Base-by-base conservation (phyloP, 1,140 invertebrate genomes). In the Lucilia sericata region DNA sequence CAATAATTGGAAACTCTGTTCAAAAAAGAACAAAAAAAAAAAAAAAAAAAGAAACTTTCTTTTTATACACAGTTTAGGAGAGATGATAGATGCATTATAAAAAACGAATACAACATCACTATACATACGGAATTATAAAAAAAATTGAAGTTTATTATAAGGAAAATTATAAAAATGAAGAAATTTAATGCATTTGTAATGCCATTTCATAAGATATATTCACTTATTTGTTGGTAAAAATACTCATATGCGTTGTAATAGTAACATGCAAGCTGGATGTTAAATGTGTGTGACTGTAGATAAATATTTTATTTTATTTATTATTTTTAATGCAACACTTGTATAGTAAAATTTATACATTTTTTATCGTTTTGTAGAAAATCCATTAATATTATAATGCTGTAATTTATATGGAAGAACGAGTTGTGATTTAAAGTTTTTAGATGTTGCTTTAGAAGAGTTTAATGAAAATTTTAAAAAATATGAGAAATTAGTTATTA, bases 171-270 rank as follows among this genome's bases (percentile, higher is more conserved):
- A 42, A 42, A 42, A 42, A 42, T 42, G 42, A 42, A 3, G 42
- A 60, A 60, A 60, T 60, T 60, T 60, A 60, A 60, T 60, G 55
- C 55, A 60, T 60, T 60, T 60, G 55, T 60, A 60, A 60, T 60
- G 55, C 55, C 55, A 60, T 60, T 60, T 60, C 55, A 60, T 42
- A 42, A 42, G 42, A 42, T 60, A 60, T n/a, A n/a, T 60, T 12
- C 51, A 12, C 51, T 14, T 14, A 51, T 14, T 51, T 51, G 9
- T 9, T 17, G 17, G 51, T 17, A 3, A 55, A n/a, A 2, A 17
- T n/a, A 60, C n/a, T 14, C 14, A 60, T n/a, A 60, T n/a, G 2
- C 14, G n/a, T 60, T 17, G 55, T 7, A 60, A 60, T 60, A n/a
- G 12, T 60, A n/a, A n/a, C 55, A 60, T 17, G 14, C 17, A 60